A percentile compares a stretch with the other conserved stretches of the same genome.
Evolutionary conservation across 2,888 invertebrate species (phyloP).

Genomic region (Spilosoma lubricipeda): DNA sequence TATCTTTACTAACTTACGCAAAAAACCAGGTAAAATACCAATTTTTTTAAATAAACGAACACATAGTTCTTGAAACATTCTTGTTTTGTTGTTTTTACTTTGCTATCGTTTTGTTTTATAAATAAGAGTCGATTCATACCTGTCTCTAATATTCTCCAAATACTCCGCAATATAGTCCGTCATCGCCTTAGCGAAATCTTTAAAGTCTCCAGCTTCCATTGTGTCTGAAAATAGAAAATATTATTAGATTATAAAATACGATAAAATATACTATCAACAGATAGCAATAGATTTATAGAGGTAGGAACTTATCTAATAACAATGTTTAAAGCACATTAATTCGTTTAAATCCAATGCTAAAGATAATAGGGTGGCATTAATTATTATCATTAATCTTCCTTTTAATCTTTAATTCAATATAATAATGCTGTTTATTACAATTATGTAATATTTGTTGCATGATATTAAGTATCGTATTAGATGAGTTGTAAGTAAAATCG

Average conservation of each 20-base stretch:
- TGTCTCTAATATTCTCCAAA: slow-evolving; percentile 96
- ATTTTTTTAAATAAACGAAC: not conserved
- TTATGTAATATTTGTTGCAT: not conserved
- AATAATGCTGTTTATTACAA: not conserved
- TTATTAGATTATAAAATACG: not conserved
- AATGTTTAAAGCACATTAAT: not conserved
- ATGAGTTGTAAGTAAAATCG: not conserved
- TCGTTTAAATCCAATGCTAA: not conserved
- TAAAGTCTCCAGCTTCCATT: slow-evolving; percentile 94
- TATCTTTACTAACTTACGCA: not conserved
- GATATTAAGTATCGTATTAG: not conserved
- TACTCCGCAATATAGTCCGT: slow-evolving; percentile 97
- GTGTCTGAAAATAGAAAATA: slow-evolving; percentile 62
- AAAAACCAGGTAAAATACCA: not conserved
- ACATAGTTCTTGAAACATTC: not conserved
- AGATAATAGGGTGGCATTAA: not conserved
- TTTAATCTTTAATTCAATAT: not conserved
- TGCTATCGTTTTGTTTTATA: not conserved
- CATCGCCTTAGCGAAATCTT: slow-evolving; percentile 96
- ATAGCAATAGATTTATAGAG: not conserved
- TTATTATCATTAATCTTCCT: not conserved
- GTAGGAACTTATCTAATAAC: not conserved
- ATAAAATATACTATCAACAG: not conserved
- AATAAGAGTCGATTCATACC: slow-evolving; percentile 80
- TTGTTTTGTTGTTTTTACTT: not conserved